Evolutionary conservation across 2,113 vertebrate species (phyloP).

Genomic region (Apaloderma vittatum): DNA sequence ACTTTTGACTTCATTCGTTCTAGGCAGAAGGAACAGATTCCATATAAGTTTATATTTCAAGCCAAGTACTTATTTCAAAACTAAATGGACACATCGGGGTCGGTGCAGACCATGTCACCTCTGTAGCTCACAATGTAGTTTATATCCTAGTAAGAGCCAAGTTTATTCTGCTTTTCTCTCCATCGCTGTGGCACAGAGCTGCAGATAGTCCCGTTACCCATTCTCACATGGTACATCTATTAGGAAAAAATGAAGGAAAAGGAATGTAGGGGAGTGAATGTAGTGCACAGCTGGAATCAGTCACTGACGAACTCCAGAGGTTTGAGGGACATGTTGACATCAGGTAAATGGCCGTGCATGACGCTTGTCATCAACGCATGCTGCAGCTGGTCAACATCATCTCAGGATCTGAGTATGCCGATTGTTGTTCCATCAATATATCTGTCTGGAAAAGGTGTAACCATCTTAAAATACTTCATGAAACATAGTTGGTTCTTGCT

Average conservation of each 20-base stretch:
- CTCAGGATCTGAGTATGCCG: background rate
- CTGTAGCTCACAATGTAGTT: background rate
- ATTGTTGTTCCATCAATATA: background rate
- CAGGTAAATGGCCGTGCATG: background rate
- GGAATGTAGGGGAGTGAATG: background rate
- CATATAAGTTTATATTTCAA: background rate
- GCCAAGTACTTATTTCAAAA: background rate
- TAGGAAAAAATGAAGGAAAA: background rate
- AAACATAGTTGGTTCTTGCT: background rate
- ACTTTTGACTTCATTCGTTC: background rate
- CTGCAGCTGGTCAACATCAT: background rate
- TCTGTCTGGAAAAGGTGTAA: background rate
- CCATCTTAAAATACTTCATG: background rate
- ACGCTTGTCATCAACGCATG: background rate
- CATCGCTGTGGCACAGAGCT: background rate
- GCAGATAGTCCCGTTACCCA: background rate
- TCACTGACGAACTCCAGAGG: background rate
- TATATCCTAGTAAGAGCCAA: background rate
- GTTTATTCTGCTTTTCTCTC: background rate
- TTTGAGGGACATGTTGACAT: background rate
- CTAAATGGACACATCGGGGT: background rate
- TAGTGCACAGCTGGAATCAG: background rate
- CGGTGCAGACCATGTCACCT: background rate
- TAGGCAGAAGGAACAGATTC: background rate
- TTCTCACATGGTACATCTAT: background rate